Base-by-base conservation (phyloP, 2,113 vertebrate genomes). In the Helogale parvula region DNA sequence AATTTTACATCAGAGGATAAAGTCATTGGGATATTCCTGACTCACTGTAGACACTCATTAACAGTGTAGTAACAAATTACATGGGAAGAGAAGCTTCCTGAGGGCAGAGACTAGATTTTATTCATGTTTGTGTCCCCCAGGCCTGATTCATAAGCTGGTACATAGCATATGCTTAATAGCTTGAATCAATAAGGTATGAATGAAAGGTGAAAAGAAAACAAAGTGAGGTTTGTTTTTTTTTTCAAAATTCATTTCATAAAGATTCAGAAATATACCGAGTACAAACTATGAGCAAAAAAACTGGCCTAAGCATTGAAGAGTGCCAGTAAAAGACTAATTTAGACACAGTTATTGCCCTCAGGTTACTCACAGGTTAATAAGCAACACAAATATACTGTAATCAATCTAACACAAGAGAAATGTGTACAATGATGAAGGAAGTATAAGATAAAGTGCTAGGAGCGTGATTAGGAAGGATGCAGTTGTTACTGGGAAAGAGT, bases 231-330 rank as follows among this genome's bases (percentile, higher is more conserved):
- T 83, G 35, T 5, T 29, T 81, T 45, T 54, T n/a, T 79, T 81
- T 90, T 69, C 17, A 60, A 16, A 92, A 77, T 45, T 92, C n/a
- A 89, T 86, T 60, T 25, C 94, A 23, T 60, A 84, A 80, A 66
- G 50, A 94, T 54, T 69, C 38, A 80, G 23, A 82, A 65, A 93
- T 91, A 0, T 85, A 65, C 27, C 69, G n/a, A 92, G 4, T 38
- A 38, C 50, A 77, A 77, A 41, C 25, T 41, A 2, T 66, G 12
- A 92, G 35, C 25, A 83, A 96, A 95, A 72, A 72, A 83, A 38
- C 2, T 63, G 7, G 2, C 4, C 4, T 71, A 87, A 19, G 7
- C 27, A 92, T 45, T 66, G 16, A 91, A 50, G 17, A 93, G 10
- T 94, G 35, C 1, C 88, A 86, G 91, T 63, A 69, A 77, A 77